Base-by-base conservation (phyloP, 2,888 invertebrate species). In the Taenaris catops region DNA sequence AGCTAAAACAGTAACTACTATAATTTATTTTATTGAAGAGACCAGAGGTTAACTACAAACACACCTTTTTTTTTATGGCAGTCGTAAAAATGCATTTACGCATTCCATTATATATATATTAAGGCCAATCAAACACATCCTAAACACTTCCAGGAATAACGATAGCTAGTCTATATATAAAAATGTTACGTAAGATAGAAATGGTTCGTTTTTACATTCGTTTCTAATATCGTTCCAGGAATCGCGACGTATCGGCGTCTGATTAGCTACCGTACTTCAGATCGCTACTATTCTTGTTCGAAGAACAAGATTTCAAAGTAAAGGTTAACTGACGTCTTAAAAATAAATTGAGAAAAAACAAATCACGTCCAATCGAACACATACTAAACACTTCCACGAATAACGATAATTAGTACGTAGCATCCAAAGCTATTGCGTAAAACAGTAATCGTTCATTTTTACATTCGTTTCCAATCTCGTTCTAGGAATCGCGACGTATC, bases 231-330 rank as follows among this genome's bases (percentile, higher is more conserved):
- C 32, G 34, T 71, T 75, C 79, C 51, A 44, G 51, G 76, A 75
- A 78, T 39, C 21, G 51, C 50, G 25, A 64, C 61, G 55, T 76
- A 80, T 80, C 71, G 69, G 63, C 52, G 58, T 57, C 55, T 63
- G 75, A 81, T 80, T 80, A 79, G 67, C 52, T 41, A 18, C 55
- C 41, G 58, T 63, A 57, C 12, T 68, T 66, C 69, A 71, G 73
- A 70, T 55, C 51, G 58, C 68, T 74, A 76, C 78, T 71, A 59
- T 62, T 55, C 55, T 83, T 81, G 80, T 53, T 48, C 69, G 80
- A 81, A 83, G 58, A 55, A 44, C 54, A n/a, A n/a, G n/a, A n/a
- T n/a, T n/a, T n/a, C n/a, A n/a, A n/a, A n/a, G n/a, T n/a, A n/a
- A n/a, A n/a, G n/a, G n/a, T n/a, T n/a, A n/a, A n/a, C n/a, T n/a